Conservation (phyloP, 2,113 vertebrate genomes). For the Gobio gobio region DNA sequence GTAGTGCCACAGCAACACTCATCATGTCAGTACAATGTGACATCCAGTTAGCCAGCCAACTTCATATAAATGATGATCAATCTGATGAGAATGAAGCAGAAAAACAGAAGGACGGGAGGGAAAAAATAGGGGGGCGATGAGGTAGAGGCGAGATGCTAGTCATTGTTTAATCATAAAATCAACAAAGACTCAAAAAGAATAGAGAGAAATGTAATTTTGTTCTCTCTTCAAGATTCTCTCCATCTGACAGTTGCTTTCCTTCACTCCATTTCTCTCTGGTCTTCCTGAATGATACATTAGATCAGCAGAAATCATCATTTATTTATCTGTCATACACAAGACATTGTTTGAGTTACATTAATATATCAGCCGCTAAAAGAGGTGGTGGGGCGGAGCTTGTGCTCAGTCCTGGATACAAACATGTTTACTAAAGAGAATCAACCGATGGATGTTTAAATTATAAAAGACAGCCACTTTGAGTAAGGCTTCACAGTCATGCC, state of each 20-base stretch:
- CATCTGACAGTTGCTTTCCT: background rate
- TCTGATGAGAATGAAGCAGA: background rate
- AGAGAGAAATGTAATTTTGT: background rate
- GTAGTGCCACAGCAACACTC: slow-evolving; percentile 37
- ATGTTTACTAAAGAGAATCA: background rate
- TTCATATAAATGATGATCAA: slow-evolving; percentile 38
- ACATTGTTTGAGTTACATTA: slow-evolving; percentile 11
- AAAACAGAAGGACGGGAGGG: background rate
- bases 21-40: slow-evolving; percentile 34
- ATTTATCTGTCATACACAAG: slow-evolving; percentile 2
- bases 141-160: background rate
- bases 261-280: background rate
- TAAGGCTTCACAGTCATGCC: background rate
- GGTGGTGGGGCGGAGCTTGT: background rate
- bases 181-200: background rate
- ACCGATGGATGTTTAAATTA: background rate
- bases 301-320: slow-evolving; percentile 7
- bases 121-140: background rate
- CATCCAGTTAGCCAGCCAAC: background rate
- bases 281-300: slow-evolving; percentile 18
- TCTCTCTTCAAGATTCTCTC: background rate
- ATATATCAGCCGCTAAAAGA: background rate
- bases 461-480: background rate
- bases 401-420: background rate
- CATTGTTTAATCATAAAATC: slow-evolving; percentile 18